phyloP scores from a whole-genome alignment of 2,797 vertebrate genomes.

The Gallinago solitaria region DNA sequence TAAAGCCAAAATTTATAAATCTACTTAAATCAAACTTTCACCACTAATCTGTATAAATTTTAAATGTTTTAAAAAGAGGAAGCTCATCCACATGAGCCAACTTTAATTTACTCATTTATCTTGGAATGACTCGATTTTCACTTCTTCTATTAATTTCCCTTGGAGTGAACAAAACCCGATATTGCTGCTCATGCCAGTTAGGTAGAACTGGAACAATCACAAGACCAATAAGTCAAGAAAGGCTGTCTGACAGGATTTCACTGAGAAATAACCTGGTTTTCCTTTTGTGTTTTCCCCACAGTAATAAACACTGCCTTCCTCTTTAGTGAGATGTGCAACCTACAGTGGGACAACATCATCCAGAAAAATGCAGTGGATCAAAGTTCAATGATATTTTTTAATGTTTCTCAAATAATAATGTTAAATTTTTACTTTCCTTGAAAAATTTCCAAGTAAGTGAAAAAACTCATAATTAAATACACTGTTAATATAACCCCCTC shows the following conservation, averaged over 20 bases:
- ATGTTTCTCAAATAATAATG: neutral
- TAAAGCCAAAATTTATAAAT: neutral
- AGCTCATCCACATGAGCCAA: neutral
- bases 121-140: neutral
- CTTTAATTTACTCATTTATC: neutral
- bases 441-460: neutral
- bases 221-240: neutral
- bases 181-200: neutral
- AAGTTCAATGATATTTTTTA: neutral
- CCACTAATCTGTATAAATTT: neutral
- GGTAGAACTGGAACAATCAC: neutral
- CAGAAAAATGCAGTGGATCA: neutral
- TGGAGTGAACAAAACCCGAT: neutral
- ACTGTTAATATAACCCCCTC: neutral
- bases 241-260: neutral
- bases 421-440: neutral
- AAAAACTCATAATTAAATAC: slow-evolving; percentile 15
- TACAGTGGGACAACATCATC: neutral
- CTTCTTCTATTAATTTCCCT: neutral
- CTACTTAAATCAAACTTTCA: neutral
- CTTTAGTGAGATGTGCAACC: neutral
- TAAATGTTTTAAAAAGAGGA: neutral
- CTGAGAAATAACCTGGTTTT: neutral
- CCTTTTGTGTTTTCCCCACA: neutral
- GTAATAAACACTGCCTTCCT: neutral